A percentile compares a stretch with the other conserved stretches of the same genome.
phyloP scores from a whole-genome alignment of 2,797 vertebrate genomes.

The Tinamus major region DNA sequence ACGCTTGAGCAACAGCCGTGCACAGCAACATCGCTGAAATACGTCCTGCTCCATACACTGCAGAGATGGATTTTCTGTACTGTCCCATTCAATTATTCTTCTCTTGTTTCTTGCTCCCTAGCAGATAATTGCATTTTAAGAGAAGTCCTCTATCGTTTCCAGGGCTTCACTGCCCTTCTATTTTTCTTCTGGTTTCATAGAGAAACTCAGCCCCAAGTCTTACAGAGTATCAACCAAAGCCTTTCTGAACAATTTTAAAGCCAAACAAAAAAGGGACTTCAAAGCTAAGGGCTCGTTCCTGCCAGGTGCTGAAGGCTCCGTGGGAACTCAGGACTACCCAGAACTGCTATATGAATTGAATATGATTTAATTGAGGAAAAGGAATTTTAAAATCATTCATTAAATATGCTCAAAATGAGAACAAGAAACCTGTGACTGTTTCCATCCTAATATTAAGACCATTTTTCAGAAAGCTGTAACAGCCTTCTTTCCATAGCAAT shows the following conservation, averaged over 20 bases:
- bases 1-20: background rate
- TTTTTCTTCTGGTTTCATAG: background rate
- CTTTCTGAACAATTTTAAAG: background rate
- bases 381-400: background rate
- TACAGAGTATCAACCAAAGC: background rate
- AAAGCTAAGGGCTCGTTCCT: background rate
- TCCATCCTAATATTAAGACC: background rate
- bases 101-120: slow-evolving; percentile 24
- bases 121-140: slow-evolving; percentile 58
- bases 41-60: background rate
- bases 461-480: background rate
- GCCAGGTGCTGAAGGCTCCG: background rate
- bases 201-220: background rate
- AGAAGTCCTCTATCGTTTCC: slow-evolving; percentile 6
- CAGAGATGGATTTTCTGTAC: slow-evolving; percentile 21
- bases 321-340: background rate
- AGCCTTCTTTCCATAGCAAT: background rate
- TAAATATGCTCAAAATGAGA: background rate
- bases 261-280: background rate
- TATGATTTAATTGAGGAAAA: background rate
- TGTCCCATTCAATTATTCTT: slow-evolving; percentile 45
- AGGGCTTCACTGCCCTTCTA: slow-evolving; percentile 34
- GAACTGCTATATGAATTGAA: background rate
- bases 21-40: slow-evolving; percentile 14
- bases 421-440: background rate